Evolutionary conservation across 2,888 invertebrate genomes (phyloP).

Genomic region (Lepidonotus clava): DNA sequence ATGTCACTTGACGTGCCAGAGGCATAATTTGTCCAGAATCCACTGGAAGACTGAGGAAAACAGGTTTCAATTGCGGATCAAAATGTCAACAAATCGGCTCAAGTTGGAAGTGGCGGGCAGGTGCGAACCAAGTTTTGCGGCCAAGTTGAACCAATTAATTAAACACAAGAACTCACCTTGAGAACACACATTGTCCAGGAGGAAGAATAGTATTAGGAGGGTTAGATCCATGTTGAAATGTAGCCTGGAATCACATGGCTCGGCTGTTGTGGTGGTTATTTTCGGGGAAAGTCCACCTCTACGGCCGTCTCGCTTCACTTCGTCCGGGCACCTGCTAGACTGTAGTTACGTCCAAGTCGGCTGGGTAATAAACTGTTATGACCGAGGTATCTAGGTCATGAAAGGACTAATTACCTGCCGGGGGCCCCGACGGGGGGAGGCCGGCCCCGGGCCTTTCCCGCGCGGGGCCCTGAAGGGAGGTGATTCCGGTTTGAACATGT

Average conservation of each 20-base stretch:
- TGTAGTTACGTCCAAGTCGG: too few relatives aligned
- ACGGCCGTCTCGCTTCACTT: background rate
- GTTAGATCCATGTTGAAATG: background rate
- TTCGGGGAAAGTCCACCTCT: background rate
- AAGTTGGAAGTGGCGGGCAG: background rate
- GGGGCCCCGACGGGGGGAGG: slow-evolving; percentile 1
- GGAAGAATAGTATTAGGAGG: background rate
- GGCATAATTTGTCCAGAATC: background rate
- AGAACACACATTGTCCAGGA: background rate
- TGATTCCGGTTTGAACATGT: too few relatives aligned
- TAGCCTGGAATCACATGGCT: background rate
- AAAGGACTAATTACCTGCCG: too few relatives aligned
- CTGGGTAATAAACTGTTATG: too few relatives aligned
- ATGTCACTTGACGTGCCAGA: background rate
- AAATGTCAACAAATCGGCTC: background rate
- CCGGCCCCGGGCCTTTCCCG: background rate
- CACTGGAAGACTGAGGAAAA: too few relatives aligned
- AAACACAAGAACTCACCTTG: background rate
- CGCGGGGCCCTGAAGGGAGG: background rate
- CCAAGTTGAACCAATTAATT: background rate
- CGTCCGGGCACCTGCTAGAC: background rate
- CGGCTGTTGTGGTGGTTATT: background rate
- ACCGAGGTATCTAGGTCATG: too few relatives aligned
- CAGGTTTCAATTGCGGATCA: too few relatives aligned
- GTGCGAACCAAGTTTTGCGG: background rate